Evolutionary conservation across 2,888 invertebrate species (phyloP).

Genomic region (Limnephilus rhombicus): DNA sequence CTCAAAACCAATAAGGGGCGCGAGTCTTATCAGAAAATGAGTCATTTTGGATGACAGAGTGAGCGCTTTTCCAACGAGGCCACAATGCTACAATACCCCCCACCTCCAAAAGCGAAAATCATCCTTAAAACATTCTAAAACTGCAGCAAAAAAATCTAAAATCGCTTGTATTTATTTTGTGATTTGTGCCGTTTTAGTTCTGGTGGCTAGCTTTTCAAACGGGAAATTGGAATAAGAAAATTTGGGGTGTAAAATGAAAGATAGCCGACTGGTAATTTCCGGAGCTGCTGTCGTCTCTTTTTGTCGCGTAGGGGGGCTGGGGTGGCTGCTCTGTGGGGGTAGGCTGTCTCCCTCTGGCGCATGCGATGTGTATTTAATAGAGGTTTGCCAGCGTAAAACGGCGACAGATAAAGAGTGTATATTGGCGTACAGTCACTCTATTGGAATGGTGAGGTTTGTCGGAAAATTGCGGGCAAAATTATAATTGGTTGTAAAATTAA

Average conservation of each 20-base stretch:
- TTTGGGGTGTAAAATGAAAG: slow-evolving; percentile 88
- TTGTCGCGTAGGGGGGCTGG: slow-evolving; percentile 59
- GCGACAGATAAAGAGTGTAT: slow-evolving; percentile 65
- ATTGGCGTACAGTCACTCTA: slow-evolving; percentile 56
- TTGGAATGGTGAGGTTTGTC: neutral
- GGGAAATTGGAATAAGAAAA: slow-evolving; percentile 88
- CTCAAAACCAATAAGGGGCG: slow-evolving; percentile 78
- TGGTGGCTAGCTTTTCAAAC: slow-evolving; percentile 68
- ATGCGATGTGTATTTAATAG: slow-evolving; percentile 55
- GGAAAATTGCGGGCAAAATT: neutral
- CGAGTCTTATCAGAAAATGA: slow-evolving; percentile 84
- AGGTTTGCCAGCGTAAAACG: slow-evolving; percentile 62
- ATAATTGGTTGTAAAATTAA: neutral
- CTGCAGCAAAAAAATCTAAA: slow-evolving; percentile 66
- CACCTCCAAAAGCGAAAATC: slow-evolving; percentile 8
- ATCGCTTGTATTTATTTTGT: neutral
- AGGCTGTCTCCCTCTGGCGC: slow-evolving; percentile 45
- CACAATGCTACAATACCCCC: neutral
- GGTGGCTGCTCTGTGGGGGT: slow-evolving; percentile 41
- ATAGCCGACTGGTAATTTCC: slow-evolving; percentile 87
- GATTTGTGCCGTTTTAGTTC: slow-evolving; percentile 69
- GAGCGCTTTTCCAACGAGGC: slow-evolving; percentile 68
- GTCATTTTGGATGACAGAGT: slow-evolving; percentile 84
- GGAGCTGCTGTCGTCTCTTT: slow-evolving; percentile 71
- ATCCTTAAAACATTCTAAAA: slow-evolving; percentile 67